Base-by-base conservation (phyloP, 2,888 invertebrate genomes). In the Anaspis maculata region DNA sequence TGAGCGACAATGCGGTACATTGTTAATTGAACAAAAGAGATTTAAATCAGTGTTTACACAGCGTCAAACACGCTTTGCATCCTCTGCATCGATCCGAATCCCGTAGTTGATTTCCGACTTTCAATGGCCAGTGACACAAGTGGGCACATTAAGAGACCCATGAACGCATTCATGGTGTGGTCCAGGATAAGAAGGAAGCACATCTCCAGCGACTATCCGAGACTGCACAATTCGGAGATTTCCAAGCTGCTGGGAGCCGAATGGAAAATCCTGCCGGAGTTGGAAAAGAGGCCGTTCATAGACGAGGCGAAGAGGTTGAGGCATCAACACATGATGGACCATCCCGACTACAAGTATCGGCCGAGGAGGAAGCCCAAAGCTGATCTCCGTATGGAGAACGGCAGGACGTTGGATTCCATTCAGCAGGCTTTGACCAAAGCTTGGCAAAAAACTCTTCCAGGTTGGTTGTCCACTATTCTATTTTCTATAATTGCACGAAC, bases 91-190 rank as follows among this genome's bases (percentile, higher is more conserved):
- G n/a, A 19, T 19, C 19, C 19, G 5, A 9, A 19, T 19, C 5
- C 19, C 9, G 19, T 9, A 6, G 19, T 6, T 19, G 19, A 5
- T 9, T 51, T 54, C 45, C n/a, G n/a, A 45, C 53, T 50, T 48
- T 36, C 37, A 42, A 34, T 48, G 49, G 32, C 38, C 6, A 24
- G 30, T 39, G 28, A 27, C n/a, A 15, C 11, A 10, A 30, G 27
- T 35, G 24, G 36, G 32, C 89, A 91, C 62, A 90, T 95, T 51
- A 95, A 95, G 64, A 72, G 91, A 47, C 91, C 91, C 1, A 91
- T 91, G 91, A 91, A 91, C 63, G 90, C 90, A 3, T 90, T 91
- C 64, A 90, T 91, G 90, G 83, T 83, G 24, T 83, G 83, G 83
- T 81, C 81, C 2, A 67, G 82, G 24, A 79, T 83, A 43, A 79